Evolutionary conservation across 2,888 invertebrate species (phyloP).

Genomic region (Drosophila diplacantha): DNA sequence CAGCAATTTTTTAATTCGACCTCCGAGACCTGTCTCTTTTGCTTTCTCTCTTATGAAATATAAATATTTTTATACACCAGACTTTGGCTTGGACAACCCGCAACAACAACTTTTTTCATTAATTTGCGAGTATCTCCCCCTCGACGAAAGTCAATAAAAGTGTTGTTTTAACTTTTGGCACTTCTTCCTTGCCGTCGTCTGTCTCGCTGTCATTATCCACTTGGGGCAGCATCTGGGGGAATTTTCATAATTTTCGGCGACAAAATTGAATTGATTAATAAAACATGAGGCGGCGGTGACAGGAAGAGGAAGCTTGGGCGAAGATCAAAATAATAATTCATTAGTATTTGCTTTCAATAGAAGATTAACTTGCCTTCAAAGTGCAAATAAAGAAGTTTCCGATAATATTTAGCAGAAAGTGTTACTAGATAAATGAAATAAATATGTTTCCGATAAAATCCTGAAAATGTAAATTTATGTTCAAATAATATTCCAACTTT

Average conservation of each 20-base stretch:
- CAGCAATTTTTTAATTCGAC: constrained; percentile 64
- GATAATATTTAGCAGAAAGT: neutral
- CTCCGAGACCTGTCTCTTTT: constrained; percentile 56
- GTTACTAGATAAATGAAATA: neutral
- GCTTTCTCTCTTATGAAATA: constrained; percentile 28
- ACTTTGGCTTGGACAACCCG: constrained; percentile 20
- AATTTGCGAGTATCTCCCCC: constrained; percentile 45
- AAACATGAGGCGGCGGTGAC: constrained; percentile 36
- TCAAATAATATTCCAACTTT: neutral
- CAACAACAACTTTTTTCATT: constrained; percentile 63
- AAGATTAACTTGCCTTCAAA: neutral
- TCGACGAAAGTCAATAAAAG: constrained; percentile 29
- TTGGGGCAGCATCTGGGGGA: constrained; percentile 36
- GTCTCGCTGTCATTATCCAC: constrained; percentile 57
- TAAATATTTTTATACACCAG: constrained; percentile 54
- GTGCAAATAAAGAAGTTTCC: too few species aligned
- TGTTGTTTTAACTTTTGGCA: constrained; percentile 59
- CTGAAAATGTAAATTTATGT: neutral
- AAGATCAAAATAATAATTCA: neutral
- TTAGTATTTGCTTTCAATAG: neutral
- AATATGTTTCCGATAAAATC: neutral
- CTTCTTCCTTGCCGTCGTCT: constrained; percentile 34
- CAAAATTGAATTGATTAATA: constrained; percentile 67
- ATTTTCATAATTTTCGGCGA: constrained; percentile 49
- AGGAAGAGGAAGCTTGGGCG: neutral